Evolutionary conservation across 2,797 vertebrate species (phyloP), one percentile per base, ranked within the genome.

Genomic region (Sebastes minor): DNA sequence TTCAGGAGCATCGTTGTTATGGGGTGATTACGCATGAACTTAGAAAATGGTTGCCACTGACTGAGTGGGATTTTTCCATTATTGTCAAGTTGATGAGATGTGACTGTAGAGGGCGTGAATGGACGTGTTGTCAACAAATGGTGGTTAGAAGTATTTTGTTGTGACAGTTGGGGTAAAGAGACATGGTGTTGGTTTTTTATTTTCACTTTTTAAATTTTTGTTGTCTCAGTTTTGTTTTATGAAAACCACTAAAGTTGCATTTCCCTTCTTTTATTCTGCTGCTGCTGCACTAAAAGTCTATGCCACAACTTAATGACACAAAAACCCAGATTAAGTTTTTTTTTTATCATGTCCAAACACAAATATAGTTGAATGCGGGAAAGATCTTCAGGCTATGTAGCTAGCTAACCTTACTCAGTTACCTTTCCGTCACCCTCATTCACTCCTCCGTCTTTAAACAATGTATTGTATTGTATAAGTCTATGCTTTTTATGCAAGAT

Each of bases 81-180:
- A 65, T 64, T 68, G 62, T 74, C 11, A 49, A 46, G 35, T 27
- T 42, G 33, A 23, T 67, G 56, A 53, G 25, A 22, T 27, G 30
- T 70, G 71, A 64, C 76, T 76, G 79, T 59, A 82, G 83, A 46
- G 69, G 88, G 83, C 80, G 84, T 76, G 11, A 30, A 65, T 20
- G 61, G 52, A 71, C 71, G 9, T 2, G 8, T 32, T 76, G 71
- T 76, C 52, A 75, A 18, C 35, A 71, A 53, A 35, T 6, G 11
- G 4, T 38, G 62, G 30, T 53, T 63, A 18, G 18, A 80, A 35
- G 9, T 33, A 7, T 38, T 35, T 5, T 49, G 42, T 64, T 25
- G 3, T 52, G 30, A 13, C 22, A 52, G 3, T 25, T 5, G 74
- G 74, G 32, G 7, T 42, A 7, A 13, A 35, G 32, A 4, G 13